Evolutionary conservation across 2,797 vertebrate species (phyloP), one percentile per base, ranked within the genome.

Genomic region (Scomberomorus guttatus): DNA sequence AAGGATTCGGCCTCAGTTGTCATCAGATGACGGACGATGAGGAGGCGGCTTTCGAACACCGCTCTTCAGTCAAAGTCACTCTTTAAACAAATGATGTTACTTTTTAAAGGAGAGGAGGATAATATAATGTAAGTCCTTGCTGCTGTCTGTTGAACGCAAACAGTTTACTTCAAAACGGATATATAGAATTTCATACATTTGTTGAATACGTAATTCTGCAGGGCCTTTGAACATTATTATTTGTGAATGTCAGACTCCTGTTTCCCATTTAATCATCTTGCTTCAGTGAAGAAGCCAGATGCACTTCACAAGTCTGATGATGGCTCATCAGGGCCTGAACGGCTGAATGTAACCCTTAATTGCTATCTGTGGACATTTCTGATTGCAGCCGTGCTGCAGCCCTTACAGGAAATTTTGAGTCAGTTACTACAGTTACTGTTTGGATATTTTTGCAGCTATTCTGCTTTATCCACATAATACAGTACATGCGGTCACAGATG

Each of bases 1-100:
- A 15, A 18, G 15, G 6, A 37, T 11, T 15, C 12, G 6, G 11
- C 50, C 32, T 1, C 42, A 3, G 56, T 46, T 9, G 0, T 32
- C 29, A 37, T 64, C 50, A 54, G 67, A 54, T 56, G 60, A 78
- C 57, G 44, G 56, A 48, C 59, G 29, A 15, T 1, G 34, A 64
- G 54, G 59, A 29, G 8, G n/a, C 13, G 2, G 22, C 14, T 70
- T 18, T 24, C 5, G 29, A 68, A 39, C 15, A 0, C 58, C 15
- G 0, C 59, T 51, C 34, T 20, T 58, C 44, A 20, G 56, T 54
- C 24, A 51, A 42, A 58, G 66, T 54, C 37, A 13, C 12, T 27
- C 1, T 37, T 6, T 8, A 29, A 72, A 71, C 32, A 7, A 59
- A 70, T 11, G 60, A 70, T 11, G 60, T 34, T 37, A 8, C 12